These are phyloP conservation scores for Astyanax mexicanus DNA, from an alignment of 2,797 vertebrate genomes.

Conservation along the genomic window DNA sequence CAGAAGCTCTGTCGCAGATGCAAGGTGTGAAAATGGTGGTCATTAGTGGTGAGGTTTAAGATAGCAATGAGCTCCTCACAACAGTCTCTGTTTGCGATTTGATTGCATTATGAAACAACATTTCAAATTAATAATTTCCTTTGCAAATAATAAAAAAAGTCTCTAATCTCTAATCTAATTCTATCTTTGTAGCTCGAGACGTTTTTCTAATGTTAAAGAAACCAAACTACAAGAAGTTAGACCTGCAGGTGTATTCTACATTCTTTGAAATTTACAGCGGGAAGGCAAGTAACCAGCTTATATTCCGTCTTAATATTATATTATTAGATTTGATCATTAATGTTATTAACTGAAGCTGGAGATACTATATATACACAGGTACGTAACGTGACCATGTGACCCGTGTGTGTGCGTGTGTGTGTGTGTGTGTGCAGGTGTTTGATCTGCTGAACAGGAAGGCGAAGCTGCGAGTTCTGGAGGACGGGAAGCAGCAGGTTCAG, in stretches of 20 bases:
- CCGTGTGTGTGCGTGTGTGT: slow-evolving; percentile 78
- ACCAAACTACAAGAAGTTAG: slow-evolving; percentile 94
- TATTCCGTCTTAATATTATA: neutral
- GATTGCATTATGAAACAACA: too few species aligned
- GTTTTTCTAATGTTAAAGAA: slow-evolving; percentile 98
- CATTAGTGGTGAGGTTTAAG: too few species aligned
- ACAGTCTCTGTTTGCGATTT: too few species aligned
- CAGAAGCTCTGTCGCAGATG: too few species aligned
- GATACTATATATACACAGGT: too few species aligned
- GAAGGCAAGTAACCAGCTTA: slow-evolving; percentile 80
- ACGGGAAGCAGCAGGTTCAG: slow-evolving; percentile 88
- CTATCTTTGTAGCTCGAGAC: slow-evolving; percentile 85
- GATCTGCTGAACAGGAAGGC: slow-evolving; percentile 87
- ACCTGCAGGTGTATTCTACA: slow-evolving; percentile 95
- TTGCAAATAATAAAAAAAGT: too few species aligned
- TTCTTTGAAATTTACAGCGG: slow-evolving; percentile 99
- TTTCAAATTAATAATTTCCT: too few species aligned
- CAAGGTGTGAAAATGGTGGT: too few species aligned
- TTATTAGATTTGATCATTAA: neutral
- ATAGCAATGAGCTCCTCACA: too few species aligned
- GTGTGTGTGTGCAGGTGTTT: slow-evolving; percentile 76
- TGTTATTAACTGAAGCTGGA: neutral
- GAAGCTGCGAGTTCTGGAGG: slow-evolving; percentile 86
- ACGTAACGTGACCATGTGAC: neutral
- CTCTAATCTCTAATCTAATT: too few species aligned